Evolutionary conservation across 92 coral and sea anemone genomes (phyloP), one percentile per base, ranked within the genome.

Genomic region (Zoanthus solanderi): DNA sequence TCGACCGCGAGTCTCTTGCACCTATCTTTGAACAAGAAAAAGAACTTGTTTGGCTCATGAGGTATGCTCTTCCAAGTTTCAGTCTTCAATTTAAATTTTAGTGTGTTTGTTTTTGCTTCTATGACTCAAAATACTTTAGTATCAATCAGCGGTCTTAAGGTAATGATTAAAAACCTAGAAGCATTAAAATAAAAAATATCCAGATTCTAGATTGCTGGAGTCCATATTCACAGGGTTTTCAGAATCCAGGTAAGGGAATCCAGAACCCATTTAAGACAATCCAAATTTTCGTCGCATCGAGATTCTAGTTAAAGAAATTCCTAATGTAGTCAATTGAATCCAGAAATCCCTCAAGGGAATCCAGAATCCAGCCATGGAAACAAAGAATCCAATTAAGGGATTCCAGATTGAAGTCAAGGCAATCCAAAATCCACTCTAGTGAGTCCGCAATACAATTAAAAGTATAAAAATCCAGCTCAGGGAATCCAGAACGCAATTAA

Each of bases 1-100:
- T 94, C 28, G 87, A 95, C 71, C 95, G 96, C 9, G 99, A 96
- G 67, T 98, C 99, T 8, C 91, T 94, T n/a, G 97, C 99, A 8
- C 91, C 89, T 48, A 93, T 95, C 48, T 92, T 92, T 90, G 99
- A 96, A 67, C 88, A 89, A 23, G 99, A 96, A 78, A 95, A 93
- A 76, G 96, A 93, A 58, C 91, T 92, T 42, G 96, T 96, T 32
- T 96, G 99, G 99, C 78, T 84, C 29, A 83, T 93, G 57, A 95
- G 98, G 98, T 96, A 89, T 31, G 63, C n/a, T 37, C 29, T 7
- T 13, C 2, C 29, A 37, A 37, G 42, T 37, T 2, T 37, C 4
- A 4, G 42, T 37, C 42, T 37, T 37, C 2, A 0, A 37, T 1
- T 37, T 37, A 37, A 2, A 37, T 1, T 37, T 37, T 2, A 37